Evolutionary conservation across 1,140 invertebrate genomes (phyloP).

Genomic region (Oryctes rhinoceros): DNA sequence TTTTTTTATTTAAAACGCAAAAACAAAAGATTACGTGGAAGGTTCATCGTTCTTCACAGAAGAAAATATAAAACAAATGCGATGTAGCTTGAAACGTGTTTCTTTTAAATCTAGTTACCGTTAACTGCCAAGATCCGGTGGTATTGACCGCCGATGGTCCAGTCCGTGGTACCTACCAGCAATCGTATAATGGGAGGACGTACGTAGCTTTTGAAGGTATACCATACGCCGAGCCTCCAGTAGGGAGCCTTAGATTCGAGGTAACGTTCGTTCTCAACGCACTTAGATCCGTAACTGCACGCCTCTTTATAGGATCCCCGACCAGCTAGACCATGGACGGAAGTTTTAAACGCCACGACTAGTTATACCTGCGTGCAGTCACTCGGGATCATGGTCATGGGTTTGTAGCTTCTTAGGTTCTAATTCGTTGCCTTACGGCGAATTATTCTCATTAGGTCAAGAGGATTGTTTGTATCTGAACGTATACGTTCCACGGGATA

Average conservation of each 20-base stretch:
- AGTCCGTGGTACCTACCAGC: conserved; percentile 34
- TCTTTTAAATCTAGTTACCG: not conserved
- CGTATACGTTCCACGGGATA: conserved; percentile 68
- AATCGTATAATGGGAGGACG: conserved; percentile 56
- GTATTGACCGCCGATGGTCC: conserved; percentile 16
- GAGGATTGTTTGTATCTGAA: conserved; percentile 79
- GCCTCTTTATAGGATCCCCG: not conserved
- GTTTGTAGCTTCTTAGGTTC: not conserved
- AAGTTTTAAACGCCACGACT: not conserved
- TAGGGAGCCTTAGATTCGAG: not conserved
- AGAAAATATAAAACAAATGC: too few species aligned
- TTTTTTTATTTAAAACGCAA: too few species aligned
- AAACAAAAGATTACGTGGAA: too few species aligned
- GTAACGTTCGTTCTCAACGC: too few species aligned
- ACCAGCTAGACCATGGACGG: not conserved
- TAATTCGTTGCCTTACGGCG: not conserved
- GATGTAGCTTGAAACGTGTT: too few species aligned
- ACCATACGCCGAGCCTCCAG: conserved; percentile 67
- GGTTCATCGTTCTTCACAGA: too few species aligned
- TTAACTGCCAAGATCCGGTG: not conserved
- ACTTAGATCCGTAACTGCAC: too few species aligned
- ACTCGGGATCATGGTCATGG: not conserved
- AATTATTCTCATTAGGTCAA: conserved; percentile 55
- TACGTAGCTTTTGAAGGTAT: conserved; percentile 68
- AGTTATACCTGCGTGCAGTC: not conserved